phyloP scores from a whole-genome alignment of 2,888 invertebrate genomes.

The Hypsopygia costalis region DNA sequence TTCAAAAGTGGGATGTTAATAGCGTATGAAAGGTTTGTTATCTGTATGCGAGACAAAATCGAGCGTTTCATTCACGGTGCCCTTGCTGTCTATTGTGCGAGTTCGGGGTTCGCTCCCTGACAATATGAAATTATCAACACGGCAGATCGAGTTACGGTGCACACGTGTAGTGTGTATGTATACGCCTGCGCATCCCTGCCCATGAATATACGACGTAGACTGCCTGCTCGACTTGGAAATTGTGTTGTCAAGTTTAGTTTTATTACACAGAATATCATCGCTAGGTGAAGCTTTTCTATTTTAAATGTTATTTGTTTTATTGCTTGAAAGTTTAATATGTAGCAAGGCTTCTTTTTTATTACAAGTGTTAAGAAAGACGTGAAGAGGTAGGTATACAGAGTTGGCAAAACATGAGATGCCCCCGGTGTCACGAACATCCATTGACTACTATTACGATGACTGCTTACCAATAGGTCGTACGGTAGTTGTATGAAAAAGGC shows the following conservation, averaged over 20 bases:
- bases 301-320: no score
- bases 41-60: constrained; percentile 16
- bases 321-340: no score
- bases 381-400: no score
- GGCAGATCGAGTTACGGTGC: constrained; percentile 48
- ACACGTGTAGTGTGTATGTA: constrained; percentile 40
- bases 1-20: constrained; percentile 9
- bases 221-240: background rate
- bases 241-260: background rate
- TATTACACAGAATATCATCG: background rate
- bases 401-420: no score
- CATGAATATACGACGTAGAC: background rate
- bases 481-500: no score
- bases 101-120: constrained; percentile 26
- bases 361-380: no score
- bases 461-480: no score
- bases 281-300: no score
- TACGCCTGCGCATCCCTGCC: constrained; percentile 21
- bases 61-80: constrained; percentile 34
- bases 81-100: constrained; percentile 24
- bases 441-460: no score
- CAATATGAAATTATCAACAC: constrained; percentile 53
- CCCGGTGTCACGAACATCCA: no score
- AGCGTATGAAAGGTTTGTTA: constrained; percentile 12
- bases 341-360: no score